phyloP scores from a whole-genome alignment of 2,797 vertebrate species.

The Poeciliopsis paucimaculata region DNA sequence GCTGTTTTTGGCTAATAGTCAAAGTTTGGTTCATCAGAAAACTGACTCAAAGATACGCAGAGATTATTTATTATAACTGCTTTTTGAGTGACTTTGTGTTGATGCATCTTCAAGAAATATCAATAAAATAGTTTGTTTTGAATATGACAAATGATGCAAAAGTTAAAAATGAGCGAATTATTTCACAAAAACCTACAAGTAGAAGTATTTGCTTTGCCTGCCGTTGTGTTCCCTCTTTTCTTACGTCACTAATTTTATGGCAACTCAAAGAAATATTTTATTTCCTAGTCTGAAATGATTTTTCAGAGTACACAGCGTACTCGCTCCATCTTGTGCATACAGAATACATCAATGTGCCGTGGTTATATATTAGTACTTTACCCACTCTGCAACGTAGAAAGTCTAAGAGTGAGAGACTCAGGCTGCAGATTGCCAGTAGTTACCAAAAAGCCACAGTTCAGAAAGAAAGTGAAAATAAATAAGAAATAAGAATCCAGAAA shows the following conservation, averaged over 20 bases:
- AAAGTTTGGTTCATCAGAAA: background rate
- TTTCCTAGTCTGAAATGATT: constrained; percentile 4
- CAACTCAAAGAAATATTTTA: background rate
- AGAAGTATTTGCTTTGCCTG: constrained; percentile 17
- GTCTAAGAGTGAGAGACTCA: background rate
- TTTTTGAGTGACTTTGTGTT: background rate
- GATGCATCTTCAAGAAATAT: background rate
- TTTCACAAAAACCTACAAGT: background rate
- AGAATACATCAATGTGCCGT: background rate
- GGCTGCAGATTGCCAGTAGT: constrained; percentile 53
- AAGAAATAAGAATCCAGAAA: constrained; percentile 28
- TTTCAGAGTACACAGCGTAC: background rate
- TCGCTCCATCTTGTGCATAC: background rate
- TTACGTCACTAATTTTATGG: constrained; percentile 2
- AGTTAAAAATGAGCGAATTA: background rate
- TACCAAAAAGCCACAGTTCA: constrained; percentile 42
- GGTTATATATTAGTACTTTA: constrained; percentile 17
- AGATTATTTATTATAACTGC: too few relatives aligned
- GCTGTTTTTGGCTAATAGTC: background rate
- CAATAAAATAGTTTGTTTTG: background rate
- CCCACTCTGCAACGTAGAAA: background rate
- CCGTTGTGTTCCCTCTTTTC: constrained; percentile 1
- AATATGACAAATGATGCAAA: background rate
- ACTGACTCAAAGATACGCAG: background rate
- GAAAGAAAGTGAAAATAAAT: constrained; percentile 36